Evolutionary conservation across 2,888 invertebrate genomes (phyloP).

Genomic region (Aleiodes alternator): DNA sequence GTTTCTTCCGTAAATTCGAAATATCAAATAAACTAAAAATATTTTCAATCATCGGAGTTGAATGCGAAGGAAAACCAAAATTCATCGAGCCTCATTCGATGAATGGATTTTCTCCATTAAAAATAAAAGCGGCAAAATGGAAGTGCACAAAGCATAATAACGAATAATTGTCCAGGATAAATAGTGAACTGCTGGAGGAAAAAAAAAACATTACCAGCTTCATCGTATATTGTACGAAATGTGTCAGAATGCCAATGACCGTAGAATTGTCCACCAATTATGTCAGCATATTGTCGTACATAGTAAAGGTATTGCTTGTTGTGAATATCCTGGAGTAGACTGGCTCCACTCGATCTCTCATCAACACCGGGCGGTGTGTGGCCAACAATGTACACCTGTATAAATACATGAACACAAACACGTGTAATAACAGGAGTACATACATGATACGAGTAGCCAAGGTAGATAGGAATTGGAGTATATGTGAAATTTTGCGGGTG

Average conservation of each 20-base stretch:
- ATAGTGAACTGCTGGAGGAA: conserved; percentile 6
- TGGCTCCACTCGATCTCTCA: conserved; percentile 84
- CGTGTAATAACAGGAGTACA: not conserved
- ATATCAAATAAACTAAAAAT: not conserved
- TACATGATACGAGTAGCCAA: conserved; percentile 10
- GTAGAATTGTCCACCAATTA: conserved; percentile 94
- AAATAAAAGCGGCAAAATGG: not conserved
- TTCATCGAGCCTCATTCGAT: not conserved
- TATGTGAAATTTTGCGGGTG: conserved; percentile 20
- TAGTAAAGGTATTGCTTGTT: conserved; percentile 86
- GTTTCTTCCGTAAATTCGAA: too few relatives aligned
- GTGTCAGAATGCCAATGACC: conserved; percentile 95
- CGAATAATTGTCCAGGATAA: not conserved
- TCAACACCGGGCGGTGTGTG: conserved; percentile 94
- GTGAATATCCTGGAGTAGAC: conserved; percentile 83
- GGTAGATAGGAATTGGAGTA: not conserved
- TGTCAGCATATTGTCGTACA: conserved; percentile 85
- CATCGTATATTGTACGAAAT: conserved; percentile 89
- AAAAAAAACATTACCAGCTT: conserved; percentile 79
- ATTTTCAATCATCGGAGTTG: not conserved
- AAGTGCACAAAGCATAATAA: not conserved
- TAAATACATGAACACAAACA: conserved; percentile 14
- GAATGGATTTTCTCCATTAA: not conserved
- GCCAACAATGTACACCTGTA: conserved; percentile 91
- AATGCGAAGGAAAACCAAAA: not conserved